A percentile compares a stretch with the other conserved stretches of the same genome.
Conservation (phyloP, 30 jellyfish, hydroid and myxozoan species). For the Hydractinia symbiolongicarpus region DNA sequence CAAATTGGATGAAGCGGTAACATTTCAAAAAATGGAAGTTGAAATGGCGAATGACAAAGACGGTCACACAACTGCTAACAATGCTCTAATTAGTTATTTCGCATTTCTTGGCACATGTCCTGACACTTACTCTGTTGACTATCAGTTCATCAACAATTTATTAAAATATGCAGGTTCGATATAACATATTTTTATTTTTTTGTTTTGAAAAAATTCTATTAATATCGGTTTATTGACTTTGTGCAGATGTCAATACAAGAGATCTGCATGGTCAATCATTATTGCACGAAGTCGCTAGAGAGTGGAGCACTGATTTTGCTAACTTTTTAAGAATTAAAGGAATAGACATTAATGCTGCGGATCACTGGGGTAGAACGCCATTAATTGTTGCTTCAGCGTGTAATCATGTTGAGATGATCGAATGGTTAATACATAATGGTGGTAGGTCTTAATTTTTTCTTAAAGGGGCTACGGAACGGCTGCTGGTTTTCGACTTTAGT, state of each 20-base stretch:
- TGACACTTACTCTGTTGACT: not conserved
- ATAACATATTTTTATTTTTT: too few species aligned
- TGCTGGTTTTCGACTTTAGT: too few species aligned
- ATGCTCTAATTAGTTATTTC: not conserved
- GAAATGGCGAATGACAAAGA: not conserved
- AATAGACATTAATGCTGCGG: slow-evolving; percentile 61
- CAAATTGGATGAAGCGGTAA: too few species aligned
- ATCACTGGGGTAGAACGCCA: slow-evolving; percentile 78
- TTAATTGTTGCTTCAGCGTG: slow-evolving; percentile 68
- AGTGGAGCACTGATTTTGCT: slow-evolving; percentile 75
- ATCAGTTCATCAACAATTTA: not conserved
- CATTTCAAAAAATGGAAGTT: too few species aligned
- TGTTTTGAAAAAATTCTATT: not conserved
- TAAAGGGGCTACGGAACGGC: too few species aligned
- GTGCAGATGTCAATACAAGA: slow-evolving; percentile 44
- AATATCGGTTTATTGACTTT: not conserved
- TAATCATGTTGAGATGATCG: slow-evolving; percentile 64
- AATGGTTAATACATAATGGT: slow-evolving; percentile 58
- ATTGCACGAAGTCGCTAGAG: slow-evolving; percentile 79
- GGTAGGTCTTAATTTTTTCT: slow-evolving; percentile 19
- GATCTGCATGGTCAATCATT: slow-evolving; percentile 78
- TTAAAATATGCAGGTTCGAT: not conserved
- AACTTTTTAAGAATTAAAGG: slow-evolving; percentile 41
- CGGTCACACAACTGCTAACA: not conserved
- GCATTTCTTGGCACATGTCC: not conserved